Evolutionary conservation across 1,140 invertebrate genomes (phyloP).

Genomic region (Radopholus similis): DNA sequence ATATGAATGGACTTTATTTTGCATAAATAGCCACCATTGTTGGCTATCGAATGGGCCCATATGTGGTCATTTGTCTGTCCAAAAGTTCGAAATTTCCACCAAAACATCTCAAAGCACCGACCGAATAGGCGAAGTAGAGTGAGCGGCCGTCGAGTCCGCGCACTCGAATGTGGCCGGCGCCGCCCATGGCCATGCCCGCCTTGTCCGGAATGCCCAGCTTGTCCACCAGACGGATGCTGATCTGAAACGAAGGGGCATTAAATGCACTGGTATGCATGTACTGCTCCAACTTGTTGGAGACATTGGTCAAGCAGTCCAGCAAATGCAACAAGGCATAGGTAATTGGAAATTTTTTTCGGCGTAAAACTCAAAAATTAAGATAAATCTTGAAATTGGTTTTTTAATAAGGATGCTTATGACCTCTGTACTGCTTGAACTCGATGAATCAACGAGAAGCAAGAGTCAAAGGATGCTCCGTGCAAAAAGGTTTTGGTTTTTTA

Average conservation of each 20-base stretch:
- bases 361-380: too few species aligned
- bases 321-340: too few species aligned
- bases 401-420: background rate
- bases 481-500: background rate
- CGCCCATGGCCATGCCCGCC: background rate
- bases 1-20: background rate
- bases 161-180: conserved; percentile 2
- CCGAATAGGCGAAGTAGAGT: conserved; percentile 22
- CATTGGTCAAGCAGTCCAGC: too few species aligned
- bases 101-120: background rate
- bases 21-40: too few species aligned
- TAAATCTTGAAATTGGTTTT: background rate
- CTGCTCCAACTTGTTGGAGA: too few species aligned
- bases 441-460: too few species aligned
- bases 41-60: too few species aligned
- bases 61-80: too few species aligned
- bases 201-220: background rate
- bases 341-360: too few species aligned
- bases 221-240: conserved; percentile 13
- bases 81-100: background rate
- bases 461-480: too few species aligned
- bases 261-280: too few species aligned
- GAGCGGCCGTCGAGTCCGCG: conserved; percentile 5
- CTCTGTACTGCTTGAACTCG: too few species aligned
- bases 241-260: conserved; percentile 18